Evolutionary conservation across 2,797 vertebrate genomes (phyloP).

Genomic region (Thalassophryne amazonica): DNA sequence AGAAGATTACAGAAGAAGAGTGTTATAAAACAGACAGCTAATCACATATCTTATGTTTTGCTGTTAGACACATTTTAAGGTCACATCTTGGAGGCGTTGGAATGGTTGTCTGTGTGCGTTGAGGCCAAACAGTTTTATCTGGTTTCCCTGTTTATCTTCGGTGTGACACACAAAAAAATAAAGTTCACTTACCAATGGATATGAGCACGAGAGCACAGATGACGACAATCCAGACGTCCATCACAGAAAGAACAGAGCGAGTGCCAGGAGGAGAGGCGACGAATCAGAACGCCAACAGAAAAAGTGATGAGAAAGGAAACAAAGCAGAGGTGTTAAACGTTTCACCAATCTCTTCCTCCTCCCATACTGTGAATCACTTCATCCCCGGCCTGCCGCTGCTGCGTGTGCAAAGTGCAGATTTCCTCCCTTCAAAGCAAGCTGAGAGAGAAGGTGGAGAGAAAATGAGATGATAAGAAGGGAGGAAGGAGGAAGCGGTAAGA

Average conservation of each 20-base stretch:
- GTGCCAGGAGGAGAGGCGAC: constrained; percentile 1
- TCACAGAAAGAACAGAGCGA: constrained; percentile 5
- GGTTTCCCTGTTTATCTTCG: not conserved
- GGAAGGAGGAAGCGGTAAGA: constrained; percentile 47
- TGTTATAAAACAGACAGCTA: too few relatives aligned
- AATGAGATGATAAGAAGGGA: constrained; percentile 38
- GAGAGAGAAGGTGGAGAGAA: constrained; percentile 36
- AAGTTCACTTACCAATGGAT: constrained; percentile 45
- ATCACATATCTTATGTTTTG: too few relatives aligned
- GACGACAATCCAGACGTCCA: constrained; percentile 49
- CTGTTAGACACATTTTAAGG: too few relatives aligned
- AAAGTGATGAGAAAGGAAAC: constrained; percentile 69
- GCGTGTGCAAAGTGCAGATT: constrained; percentile 70
- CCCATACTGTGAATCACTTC: constrained; percentile 57
- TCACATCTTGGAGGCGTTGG: too few relatives aligned
- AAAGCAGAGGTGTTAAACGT: constrained; percentile 55
- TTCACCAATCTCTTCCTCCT: constrained; percentile 28
- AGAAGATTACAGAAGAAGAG: too few relatives aligned
- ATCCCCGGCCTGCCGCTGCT: constrained; percentile 36
- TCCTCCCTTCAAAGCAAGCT: constrained; percentile 77
- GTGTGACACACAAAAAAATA: not conserved
- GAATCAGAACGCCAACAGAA: constrained; percentile 29
- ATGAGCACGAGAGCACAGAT: constrained; percentile 33
- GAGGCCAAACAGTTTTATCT: not conserved
- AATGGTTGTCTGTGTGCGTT: too few relatives aligned